These are phyloP conservation scores for Ormyrus labotus DNA, from an alignment of 2,888 invertebrate genomes.

Conservation along the genomic window DNA sequence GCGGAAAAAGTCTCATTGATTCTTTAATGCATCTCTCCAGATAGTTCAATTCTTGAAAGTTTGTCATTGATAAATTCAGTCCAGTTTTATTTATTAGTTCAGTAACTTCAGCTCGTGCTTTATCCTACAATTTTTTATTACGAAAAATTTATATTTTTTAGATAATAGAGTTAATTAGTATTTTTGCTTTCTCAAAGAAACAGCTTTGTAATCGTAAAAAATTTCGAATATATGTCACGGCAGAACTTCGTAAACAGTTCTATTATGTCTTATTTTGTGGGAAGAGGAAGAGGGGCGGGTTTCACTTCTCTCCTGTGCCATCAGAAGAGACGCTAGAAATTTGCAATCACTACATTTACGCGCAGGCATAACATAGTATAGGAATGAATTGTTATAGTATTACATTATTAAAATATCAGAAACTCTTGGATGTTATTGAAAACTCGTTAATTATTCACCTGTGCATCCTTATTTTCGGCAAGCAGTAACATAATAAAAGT, in stretches of 20 bases:
- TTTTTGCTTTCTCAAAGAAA: too few species aligned
- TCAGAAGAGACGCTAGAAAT: neutral
- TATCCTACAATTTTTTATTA: slow-evolving; percentile 45
- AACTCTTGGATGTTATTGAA: too few species aligned
- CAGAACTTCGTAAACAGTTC: too few species aligned
- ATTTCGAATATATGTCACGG: too few species aligned
- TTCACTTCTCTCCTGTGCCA: too few species aligned
- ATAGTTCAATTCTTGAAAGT: slow-evolving; percentile 81
- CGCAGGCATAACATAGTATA: neutral
- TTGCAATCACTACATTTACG: neutral
- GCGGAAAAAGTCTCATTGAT: slow-evolving; percentile 81
- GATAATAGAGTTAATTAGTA: too few species aligned
- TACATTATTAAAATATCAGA: too few species aligned
- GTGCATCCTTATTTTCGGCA: slow-evolving; percentile 76
- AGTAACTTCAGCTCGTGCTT: slow-evolving; percentile 64
- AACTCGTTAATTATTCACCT: slow-evolving; percentile 54
- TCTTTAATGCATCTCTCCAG: slow-evolving; percentile 85
- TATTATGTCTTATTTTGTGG: too few species aligned
- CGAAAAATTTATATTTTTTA: too few species aligned
- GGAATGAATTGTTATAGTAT: too few species aligned
- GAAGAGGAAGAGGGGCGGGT: too few species aligned
- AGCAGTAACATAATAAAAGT: slow-evolving; percentile 76
- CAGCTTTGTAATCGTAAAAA: too few species aligned
- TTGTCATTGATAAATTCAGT: slow-evolving; percentile 77
- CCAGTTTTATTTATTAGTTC: slow-evolving; percentile 77